Base-by-base conservation (phyloP, 2,797 vertebrate species). In the Rhinichthys osculus region DNA sequence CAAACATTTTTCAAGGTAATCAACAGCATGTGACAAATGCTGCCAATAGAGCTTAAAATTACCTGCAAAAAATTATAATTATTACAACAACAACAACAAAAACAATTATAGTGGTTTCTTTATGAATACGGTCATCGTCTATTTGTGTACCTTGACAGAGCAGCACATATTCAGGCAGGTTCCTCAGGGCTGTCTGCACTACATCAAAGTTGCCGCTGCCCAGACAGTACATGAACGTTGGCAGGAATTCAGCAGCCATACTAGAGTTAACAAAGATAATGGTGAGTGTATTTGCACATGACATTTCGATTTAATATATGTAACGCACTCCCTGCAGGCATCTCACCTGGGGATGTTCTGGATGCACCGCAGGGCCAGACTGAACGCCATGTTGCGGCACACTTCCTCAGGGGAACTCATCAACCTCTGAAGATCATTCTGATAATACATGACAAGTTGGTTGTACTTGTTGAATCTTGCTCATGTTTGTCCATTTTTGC, bases 141-240 rank as follows among this genome's bases (percentile, higher is more conserved):
- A 67, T 57, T 71, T 59, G 74, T n/a, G 8, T 73, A 99, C 98
- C 98, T 92, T 99, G 98, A 94, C 98, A 99, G 73, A 99, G 98
- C 1, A 99, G 96, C 5, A 97, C 97, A 23, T 98, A 99, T 84
- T 99, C 98, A 0, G 98, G 98, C 86, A 99, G 96, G 91, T 97
- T 98, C 92, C 97, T 96, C 86, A 99, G 94, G 0, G 98, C 97
- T 0, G 98, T 99, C 92, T 99, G 98, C 7, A 97, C 96, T 89
- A 99, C 98, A 85, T 99, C 98, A 0, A 98, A 98, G 94, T 98
- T 97, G 3, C 97, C 94, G 81, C 98, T 99, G 81, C 98, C 97
- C 76, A 99, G 94, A 83, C 98, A 99, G 94, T 97, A 98, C 98
- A 99, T 98, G 94, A 97, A 99, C 0, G 98, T 98, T 40, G 98